Evolutionary conservation across 2,797 vertebrate genomes (phyloP).

Genomic region (Amphiprion clarkii): DNA sequence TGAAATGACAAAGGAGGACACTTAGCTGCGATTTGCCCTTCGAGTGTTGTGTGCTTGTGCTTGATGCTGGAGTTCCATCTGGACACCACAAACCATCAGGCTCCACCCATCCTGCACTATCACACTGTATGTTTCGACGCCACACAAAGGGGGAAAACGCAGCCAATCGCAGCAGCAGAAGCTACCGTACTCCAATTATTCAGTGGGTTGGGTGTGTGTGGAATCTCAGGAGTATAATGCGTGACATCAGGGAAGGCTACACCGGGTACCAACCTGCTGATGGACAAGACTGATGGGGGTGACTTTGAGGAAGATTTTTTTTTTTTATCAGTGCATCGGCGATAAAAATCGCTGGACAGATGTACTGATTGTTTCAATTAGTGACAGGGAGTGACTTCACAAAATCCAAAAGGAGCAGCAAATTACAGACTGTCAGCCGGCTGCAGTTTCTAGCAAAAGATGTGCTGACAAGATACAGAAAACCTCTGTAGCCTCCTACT

Average conservation of each 20-base stretch:
- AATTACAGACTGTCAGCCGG: slow-evolving; percentile 17
- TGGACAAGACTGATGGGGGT: slow-evolving; percentile 19
- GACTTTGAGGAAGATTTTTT: slow-evolving; percentile 35
- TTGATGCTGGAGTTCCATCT: slow-evolving; percentile 49
- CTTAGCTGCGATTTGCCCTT: slow-evolving; percentile 14
- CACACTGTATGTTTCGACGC: slow-evolving; percentile 32
- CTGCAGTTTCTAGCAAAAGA: slow-evolving; percentile 23
- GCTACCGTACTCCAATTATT: slow-evolving; percentile 30
- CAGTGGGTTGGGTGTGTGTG: slow-evolving; percentile 17
- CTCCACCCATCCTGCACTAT: slow-evolving; percentile 57
- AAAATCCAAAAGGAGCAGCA: slow-evolving; percentile 35
- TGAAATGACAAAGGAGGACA: background rate
- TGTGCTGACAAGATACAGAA: slow-evolving; percentile 50
- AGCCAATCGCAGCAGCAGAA: slow-evolving; percentile 35
- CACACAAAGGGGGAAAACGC: slow-evolving; percentile 23
- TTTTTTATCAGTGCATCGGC: slow-evolving; percentile 33
- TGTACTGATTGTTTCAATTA: slow-evolving; percentile 61
- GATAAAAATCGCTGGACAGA: slow-evolving; percentile 19
- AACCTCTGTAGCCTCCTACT: background rate
- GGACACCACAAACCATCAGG: slow-evolving; percentile 38
- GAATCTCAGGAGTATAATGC: slow-evolving; percentile 23
- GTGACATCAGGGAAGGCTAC: slow-evolving; percentile 27
- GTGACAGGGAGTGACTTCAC: slow-evolving; percentile 42
- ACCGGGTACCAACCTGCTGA: slow-evolving; percentile 34
- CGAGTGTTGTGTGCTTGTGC: slow-evolving; percentile 11